Evolutionary conservation across 2,797 vertebrate species (phyloP).

Genomic region (Sarcoramphus papa): DNA sequence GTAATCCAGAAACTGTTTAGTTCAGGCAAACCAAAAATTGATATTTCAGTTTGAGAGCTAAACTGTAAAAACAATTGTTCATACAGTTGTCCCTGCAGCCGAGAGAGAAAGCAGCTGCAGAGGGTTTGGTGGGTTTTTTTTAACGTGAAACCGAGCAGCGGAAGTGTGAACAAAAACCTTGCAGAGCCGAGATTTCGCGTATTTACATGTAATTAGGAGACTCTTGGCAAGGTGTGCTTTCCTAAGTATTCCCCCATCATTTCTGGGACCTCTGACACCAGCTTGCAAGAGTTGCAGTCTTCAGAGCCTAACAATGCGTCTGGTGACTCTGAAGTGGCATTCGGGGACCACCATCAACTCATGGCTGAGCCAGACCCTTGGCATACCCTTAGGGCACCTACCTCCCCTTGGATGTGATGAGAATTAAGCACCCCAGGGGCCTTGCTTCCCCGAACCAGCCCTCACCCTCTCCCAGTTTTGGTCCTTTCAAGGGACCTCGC

Average conservation of each 20-base stretch:
- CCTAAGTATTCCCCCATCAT: neutral
- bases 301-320: accelerated
- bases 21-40: neutral
- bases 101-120: slow-evolving; percentile 1
- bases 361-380: neutral
- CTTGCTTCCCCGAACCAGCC: neutral
- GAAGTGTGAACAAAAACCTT: neutral
- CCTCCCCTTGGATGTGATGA: accelerated
- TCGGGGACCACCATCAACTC: neutral
- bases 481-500: accelerated
- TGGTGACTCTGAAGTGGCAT: accelerated
- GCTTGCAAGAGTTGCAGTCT: neutral
- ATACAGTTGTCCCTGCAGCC: neutral
- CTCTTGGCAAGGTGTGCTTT: neutral
- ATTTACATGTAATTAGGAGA: neutral
- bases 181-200: neutral
- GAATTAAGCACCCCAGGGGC: neutral
- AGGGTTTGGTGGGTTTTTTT: neutral
- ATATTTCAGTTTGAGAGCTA: neutral
- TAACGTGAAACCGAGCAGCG: accelerated
- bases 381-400: neutral
- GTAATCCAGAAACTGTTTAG: neutral
- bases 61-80: neutral
- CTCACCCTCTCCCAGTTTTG: neutral
- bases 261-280: neutral